Percentiles rank a stretch among this genome's conserved stretches.
Conservation (phyloP, 2,797 vertebrate species). For the Sciurus carolinensis region DNA sequence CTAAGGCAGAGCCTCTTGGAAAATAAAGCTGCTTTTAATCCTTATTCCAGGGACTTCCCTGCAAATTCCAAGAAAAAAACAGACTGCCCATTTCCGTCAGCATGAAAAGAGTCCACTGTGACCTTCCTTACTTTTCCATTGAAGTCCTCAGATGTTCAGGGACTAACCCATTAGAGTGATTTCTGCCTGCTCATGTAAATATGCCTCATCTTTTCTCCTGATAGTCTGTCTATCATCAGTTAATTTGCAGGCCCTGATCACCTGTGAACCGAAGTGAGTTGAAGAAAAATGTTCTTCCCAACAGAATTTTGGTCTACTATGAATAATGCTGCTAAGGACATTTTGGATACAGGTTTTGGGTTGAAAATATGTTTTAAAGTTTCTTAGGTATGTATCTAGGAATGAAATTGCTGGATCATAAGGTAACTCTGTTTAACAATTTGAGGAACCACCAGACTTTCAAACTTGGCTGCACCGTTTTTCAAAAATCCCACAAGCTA, state of each 20-base stretch:
- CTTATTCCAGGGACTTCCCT: background rate
- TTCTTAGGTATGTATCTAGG: background rate
- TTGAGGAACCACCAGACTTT: background rate
- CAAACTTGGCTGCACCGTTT: background rate
- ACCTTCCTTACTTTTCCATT: background rate
- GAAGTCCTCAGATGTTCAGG: background rate
- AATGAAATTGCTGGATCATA: no score
- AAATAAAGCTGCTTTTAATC: background rate
- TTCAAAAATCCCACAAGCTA: background rate
- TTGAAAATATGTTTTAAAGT: background rate
- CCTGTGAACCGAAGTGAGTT: background rate
- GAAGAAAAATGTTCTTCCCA: background rate
- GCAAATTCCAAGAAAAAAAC: background rate
- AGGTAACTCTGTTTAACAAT: background rate
- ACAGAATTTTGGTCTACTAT: background rate
- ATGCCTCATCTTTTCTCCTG: background rate
- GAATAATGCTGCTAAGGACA: background rate
- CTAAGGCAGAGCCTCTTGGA: background rate
- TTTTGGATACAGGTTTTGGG: background rate
- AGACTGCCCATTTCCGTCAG: background rate
- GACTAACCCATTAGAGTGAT: background rate
- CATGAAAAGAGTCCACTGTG: background rate
- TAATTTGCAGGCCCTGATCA: background rate
- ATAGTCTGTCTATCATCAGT: background rate
- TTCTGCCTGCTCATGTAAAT: background rate